These are phyloP conservation scores for Phaethon lepturus DNA, from an alignment of 2,113 vertebrate species.

Conservation along the genomic window DNA sequence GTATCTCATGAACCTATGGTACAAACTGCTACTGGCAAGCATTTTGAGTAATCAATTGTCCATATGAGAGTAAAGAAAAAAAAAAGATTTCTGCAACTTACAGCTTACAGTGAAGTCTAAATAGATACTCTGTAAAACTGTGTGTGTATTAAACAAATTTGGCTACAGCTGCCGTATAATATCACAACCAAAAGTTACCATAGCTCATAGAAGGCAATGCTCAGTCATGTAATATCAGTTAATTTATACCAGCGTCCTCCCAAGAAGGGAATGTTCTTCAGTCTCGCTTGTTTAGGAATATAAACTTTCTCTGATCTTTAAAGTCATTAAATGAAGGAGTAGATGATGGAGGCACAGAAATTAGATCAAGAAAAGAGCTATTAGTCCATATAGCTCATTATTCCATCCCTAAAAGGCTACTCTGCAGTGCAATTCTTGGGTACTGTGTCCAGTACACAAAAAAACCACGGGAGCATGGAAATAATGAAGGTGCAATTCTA, in stretches of 20 bases:
- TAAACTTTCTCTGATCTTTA: constrained; percentile 4
- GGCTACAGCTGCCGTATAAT: background rate
- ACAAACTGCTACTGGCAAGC: background rate
- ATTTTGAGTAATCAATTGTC: background rate
- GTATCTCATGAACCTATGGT: background rate
- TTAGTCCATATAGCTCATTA: constrained; percentile 13
- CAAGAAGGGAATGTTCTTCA: background rate
- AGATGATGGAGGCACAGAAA: background rate
- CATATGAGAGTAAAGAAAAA: background rate
- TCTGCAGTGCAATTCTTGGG: constrained; percentile 2
- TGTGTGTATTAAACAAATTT: background rate
- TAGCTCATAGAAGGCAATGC: background rate
- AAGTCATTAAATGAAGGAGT: background rate
- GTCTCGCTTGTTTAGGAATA: background rate
- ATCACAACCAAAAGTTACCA: background rate
- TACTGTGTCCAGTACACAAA: constrained; percentile 5
- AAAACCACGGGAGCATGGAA: background rate
- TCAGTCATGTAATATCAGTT: background rate
- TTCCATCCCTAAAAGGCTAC: background rate
- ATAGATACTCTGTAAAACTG: background rate
- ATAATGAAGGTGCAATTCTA: background rate
- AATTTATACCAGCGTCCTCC: background rate
- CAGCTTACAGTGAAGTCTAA: background rate
- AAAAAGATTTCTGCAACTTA: background rate
- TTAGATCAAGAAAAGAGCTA: constrained; percentile 11